Evolutionary conservation across 2,797 vertebrate species (phyloP).

Genomic region (Sylvia borin): DNA sequence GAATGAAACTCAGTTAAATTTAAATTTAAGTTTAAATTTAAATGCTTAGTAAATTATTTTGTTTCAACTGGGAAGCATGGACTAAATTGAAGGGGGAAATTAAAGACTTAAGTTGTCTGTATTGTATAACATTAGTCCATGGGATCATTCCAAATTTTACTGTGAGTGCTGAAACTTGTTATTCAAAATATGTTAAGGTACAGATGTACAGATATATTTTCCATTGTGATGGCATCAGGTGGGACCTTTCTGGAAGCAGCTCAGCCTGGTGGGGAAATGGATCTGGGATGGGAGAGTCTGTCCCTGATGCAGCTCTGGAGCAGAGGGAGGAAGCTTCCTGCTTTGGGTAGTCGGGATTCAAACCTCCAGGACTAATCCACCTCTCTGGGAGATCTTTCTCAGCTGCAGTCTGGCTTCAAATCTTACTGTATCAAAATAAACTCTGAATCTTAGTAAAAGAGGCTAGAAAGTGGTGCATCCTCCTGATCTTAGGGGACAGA

Average conservation of each 20-base stretch:
- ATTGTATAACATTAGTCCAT: background rate
- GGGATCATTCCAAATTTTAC: background rate
- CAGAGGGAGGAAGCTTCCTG: background rate
- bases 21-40: background rate
- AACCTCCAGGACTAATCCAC: background rate
- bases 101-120: background rate
- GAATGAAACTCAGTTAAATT: background rate
- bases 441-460: background rate
- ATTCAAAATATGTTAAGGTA: background rate
- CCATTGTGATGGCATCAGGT: background rate
- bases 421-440: background rate
- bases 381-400: background rate
- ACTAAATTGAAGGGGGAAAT: background rate
- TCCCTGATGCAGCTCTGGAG: background rate
- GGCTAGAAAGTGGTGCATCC: background rate
- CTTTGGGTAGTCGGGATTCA: fast-evolving
- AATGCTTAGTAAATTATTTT: background rate
- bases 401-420: background rate
- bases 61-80: background rate
- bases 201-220: background rate
- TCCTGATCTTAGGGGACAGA: background rate
- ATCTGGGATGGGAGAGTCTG: background rate
- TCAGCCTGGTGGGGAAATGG: background rate
- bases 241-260: background rate
- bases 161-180: background rate